phyloP scores from a whole-genome alignment of 2,113 vertebrate genomes.

The Hyaena hyaena region DNA sequence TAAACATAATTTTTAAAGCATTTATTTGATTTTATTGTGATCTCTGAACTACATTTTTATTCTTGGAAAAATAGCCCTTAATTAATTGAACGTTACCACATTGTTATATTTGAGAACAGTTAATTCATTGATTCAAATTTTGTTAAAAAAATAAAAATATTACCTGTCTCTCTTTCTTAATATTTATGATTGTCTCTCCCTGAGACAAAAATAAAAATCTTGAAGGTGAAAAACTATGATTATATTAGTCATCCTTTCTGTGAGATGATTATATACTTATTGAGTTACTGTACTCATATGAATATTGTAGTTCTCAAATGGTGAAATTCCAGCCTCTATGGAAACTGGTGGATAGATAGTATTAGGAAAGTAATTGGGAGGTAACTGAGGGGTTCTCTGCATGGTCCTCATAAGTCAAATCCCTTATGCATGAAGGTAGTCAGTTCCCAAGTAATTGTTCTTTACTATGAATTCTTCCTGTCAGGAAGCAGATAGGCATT shows the following conservation, averaged over 20 bases:
- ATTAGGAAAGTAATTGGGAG: not conserved
- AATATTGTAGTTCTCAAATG: not conserved
- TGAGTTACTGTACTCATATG: not conserved
- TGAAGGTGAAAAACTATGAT: not conserved
- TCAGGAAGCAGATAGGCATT: not conserved
- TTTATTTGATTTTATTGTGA: conserved; percentile 43
- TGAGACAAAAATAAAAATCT: not conserved
- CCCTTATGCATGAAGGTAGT: not conserved
- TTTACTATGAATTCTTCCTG: not conserved
- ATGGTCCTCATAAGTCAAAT: not conserved
- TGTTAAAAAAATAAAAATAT: not conserved
- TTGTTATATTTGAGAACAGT: not conserved
- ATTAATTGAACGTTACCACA: not conserved
- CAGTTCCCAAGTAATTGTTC: not conserved
- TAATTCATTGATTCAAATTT: not conserved
- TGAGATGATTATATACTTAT: not conserved
- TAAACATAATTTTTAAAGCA: conserved; percentile 42
- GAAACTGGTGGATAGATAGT: not conserved
- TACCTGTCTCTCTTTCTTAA: not conserved
- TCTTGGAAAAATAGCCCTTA: conserved; percentile 19
- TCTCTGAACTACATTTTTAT: conserved; percentile 6
- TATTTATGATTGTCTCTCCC: not conserved
- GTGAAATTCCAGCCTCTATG: not conserved
- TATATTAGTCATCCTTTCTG: not conserved
- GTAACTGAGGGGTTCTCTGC: not conserved